Conservation (phyloP, 2,888 invertebrate genomes). For the Lasius platythorax region DNA sequence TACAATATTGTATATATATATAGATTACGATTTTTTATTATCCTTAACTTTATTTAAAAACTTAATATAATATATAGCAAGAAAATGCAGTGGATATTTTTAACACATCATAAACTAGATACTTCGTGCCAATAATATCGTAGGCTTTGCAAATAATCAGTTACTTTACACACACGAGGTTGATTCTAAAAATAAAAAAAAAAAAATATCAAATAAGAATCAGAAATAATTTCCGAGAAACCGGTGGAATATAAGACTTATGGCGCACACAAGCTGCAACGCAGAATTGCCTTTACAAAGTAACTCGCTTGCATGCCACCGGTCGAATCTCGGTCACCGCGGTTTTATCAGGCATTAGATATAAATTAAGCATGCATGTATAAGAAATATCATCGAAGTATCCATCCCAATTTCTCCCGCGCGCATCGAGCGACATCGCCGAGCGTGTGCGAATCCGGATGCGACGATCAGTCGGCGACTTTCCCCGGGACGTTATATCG, state of each 20-base stretch:
- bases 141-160: background rate
- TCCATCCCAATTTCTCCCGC: background rate
- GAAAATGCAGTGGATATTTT: background rate
- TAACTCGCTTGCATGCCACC: slow-evolving; percentile 51
- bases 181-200: slow-evolving; percentile 2
- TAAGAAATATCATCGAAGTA: background rate
- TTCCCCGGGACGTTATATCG: background rate
- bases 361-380: slow-evolving; percentile 52
- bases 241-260: slow-evolving; percentile 7
- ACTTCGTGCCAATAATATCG: background rate
- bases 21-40: background rate
- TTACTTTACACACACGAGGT: background rate
- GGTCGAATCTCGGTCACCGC: slow-evolving; percentile 49
- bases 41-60: background rate
- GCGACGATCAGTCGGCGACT: background rate
- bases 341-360: slow-evolving; percentile 49
- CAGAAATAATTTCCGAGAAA: slow-evolving; percentile 25
- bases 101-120: background rate
- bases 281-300: slow-evolving; percentile 50
- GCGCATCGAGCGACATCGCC: too few relatives aligned
- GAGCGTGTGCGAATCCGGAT: background rate
- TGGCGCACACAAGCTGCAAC: slow-evolving; percentile 17
- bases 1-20: background rate
- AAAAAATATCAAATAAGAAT: slow-evolving; percentile 8
- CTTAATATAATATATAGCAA: slow-evolving; percentile 16